Evolutionary conservation across 2,888 invertebrate genomes (phyloP).

Genomic region (Hoplodrina ambigua): DNA sequence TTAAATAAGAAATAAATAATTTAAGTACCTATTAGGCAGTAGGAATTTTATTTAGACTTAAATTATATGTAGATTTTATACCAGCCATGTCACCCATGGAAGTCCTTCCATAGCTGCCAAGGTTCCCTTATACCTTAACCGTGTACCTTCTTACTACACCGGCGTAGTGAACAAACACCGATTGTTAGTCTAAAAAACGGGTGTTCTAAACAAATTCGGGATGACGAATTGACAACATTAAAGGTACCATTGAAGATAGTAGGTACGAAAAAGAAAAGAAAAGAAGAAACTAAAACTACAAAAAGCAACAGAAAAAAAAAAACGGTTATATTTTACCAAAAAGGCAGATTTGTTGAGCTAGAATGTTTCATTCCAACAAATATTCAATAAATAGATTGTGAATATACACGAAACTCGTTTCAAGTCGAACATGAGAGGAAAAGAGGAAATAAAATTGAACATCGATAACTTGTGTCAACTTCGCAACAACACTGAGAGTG

Average conservation of each 20-base stretch:
- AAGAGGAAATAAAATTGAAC: slow-evolving; percentile 50
- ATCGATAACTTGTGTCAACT: slow-evolving; percentile 54
- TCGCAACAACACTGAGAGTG: slow-evolving; percentile 32
- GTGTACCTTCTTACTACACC: neutral
- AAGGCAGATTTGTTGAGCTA: slow-evolving; percentile 13
- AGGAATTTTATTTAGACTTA: no score
- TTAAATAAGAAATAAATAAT: no score
- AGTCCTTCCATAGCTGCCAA: no score
- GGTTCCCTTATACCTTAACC: no score
- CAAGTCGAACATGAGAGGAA: slow-evolving; percentile 27
- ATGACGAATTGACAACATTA: slow-evolving; percentile 4
- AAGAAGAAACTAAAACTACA: no score
- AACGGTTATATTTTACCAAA: slow-evolving; percentile 4
- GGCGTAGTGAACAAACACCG: neutral
- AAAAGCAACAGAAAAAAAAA: neutral
- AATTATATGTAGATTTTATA: no score
- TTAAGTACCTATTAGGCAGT: neutral
- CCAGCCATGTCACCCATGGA: neutral
- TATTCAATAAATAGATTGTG: slow-evolving; percentile 36
- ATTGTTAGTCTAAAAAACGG: neutral
- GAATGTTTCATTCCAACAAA: slow-evolving; percentile 23
- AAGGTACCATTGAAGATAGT: neutral
- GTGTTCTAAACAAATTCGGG: neutral
- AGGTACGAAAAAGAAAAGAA: no score
- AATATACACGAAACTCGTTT: slow-evolving; percentile 48